phyloP scores from a whole-genome alignment of 2,888 invertebrate genomes.

The Apoderus coryli region DNA sequence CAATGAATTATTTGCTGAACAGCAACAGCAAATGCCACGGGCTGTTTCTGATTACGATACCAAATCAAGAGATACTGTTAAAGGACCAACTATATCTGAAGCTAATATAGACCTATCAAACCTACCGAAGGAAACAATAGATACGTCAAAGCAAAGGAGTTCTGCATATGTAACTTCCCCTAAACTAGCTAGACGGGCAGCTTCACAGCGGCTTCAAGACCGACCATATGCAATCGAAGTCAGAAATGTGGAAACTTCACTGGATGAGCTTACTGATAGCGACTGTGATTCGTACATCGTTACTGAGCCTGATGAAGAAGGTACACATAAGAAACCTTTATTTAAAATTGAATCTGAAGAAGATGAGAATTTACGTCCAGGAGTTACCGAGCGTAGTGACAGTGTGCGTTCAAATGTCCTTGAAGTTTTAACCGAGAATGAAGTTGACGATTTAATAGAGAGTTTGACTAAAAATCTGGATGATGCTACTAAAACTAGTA shows the following conservation, averaged over 20 bases:
- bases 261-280: slow-evolving; percentile 22
- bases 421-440: slow-evolving; percentile 24
- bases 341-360: slow-evolving; percentile 36
- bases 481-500: slow-evolving; percentile 14
- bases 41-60: slow-evolving; percentile 21
- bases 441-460: slow-evolving; percentile 22
- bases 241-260: slow-evolving; percentile 21
- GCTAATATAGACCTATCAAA: slow-evolving; percentile 23
- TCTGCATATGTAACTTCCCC: slow-evolving; percentile 29
- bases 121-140: slow-evolving; percentile 16
- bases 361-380: slow-evolving; percentile 22
- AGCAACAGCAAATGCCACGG: slow-evolving; percentile 17
- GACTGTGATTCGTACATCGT: slow-evolving; percentile 20
- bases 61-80: slow-evolving; percentile 13
- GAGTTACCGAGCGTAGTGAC: slow-evolving; percentile 19
- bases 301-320: slow-evolving; percentile 20
- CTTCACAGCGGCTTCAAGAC: slow-evolving; percentile 28
- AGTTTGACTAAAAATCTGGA: slow-evolving; percentile 20
- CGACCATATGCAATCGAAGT: slow-evolving; percentile 30
- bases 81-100: slow-evolving; percentile 20
- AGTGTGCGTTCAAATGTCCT: slow-evolving; percentile 26
- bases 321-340: slow-evolving; percentile 26
- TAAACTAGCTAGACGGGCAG: slow-evolving; percentile 26
- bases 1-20: background rate
- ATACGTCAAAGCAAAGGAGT: slow-evolving; percentile 9